Base-by-base conservation (phyloP, 2,888 invertebrate genomes). In the Hyposoter dolosus region DNA sequence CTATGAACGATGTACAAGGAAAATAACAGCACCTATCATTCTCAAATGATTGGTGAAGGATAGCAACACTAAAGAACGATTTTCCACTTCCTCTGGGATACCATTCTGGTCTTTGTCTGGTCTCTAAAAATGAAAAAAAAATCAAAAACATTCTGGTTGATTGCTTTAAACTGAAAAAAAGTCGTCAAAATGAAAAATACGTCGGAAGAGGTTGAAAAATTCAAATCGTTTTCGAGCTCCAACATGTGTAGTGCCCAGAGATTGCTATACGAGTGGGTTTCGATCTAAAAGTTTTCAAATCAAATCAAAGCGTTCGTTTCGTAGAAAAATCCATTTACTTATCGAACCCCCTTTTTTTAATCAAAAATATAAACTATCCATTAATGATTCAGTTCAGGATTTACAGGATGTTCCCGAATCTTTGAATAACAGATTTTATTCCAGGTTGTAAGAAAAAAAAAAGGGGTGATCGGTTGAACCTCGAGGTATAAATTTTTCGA, bases 61-160 rank as follows among this genome's bases (percentile, higher is more conserved):
- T 74, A 35, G 72, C 56, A n/a, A 23, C 40, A 35, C 40, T 74
- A 40, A 23, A 40, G 23, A 74, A 32, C n/a, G 23, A 56, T 40
- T 40, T 56, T 23, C 17, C 19, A 32, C 19, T 32, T 23, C 28
- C 12, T 23, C 28, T 1, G 15, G n/a, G 12, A 23, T 23, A 10
- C 45, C 12, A 4, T 50, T 19, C 53, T 35, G 17, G 50, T 53
- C 68, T 79, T 50, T 45, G 23, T 19, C 75, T 23, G 35, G 6
- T 82, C 43, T 5, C 43, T 74, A 23, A 56, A 9, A 47, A 12
- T 71, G 28, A 32, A 81, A 9, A 47, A 12, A 75, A 43, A 32
- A 81, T 63, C 72, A 50, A 69, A n/a, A 35, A 50, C 32, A 87
- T 83, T 84, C 53, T 65, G 77, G 80, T 88, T 87, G 83, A 88